These are phyloP conservation scores for Drosophila rellima DNA, from an alignment of 2,888 invertebrate species.

Conservation along the genomic window DNA sequence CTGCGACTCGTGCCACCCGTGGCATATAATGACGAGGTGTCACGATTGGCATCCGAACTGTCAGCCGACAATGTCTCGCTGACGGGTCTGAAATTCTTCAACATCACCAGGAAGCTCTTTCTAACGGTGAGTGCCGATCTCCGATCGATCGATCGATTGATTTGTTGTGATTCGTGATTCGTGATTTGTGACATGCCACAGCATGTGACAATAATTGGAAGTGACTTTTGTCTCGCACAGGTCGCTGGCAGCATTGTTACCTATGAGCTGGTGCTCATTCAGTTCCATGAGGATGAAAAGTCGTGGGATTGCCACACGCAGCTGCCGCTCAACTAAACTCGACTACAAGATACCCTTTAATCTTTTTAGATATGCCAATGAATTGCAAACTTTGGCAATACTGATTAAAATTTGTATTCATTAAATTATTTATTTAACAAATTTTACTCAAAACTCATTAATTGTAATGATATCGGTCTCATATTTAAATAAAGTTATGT, in stretches of 20 bases:
- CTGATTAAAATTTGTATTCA: no score
- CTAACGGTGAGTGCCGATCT: slow-evolving; percentile 71
- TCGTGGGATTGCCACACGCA: slow-evolving; percentile 72
- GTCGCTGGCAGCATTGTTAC: slow-evolving; percentile 88
- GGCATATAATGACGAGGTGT: slow-evolving; percentile 86
- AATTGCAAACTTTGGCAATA: no score
- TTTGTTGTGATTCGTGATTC: slow-evolving; percentile 18
- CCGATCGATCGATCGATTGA: neutral
- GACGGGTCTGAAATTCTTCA: slow-evolving; percentile 83
- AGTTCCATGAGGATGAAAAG: slow-evolving; percentile 86
- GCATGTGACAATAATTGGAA: slow-evolving; percentile 7
- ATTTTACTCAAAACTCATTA: no score
- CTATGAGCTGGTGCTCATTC: slow-evolving; percentile 87
- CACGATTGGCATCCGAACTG: slow-evolving; percentile 80
- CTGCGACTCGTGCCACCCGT: slow-evolving; percentile 85
- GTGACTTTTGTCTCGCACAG: slow-evolving; percentile 70
- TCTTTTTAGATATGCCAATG: neutral
- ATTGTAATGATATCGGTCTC: no score
- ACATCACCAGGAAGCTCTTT: slow-evolving; percentile 83
- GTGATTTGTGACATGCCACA: slow-evolving; percentile 11
- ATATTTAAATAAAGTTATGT: no score
- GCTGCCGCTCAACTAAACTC: slow-evolving; percentile 9
- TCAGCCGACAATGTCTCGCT: slow-evolving; percentile 80
- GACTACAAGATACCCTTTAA: neutral
- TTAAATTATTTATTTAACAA: no score